phyloP scores from a whole-genome alignment of 2,797 vertebrate genomes.

The Eurystomus glaucurus region DNA sequence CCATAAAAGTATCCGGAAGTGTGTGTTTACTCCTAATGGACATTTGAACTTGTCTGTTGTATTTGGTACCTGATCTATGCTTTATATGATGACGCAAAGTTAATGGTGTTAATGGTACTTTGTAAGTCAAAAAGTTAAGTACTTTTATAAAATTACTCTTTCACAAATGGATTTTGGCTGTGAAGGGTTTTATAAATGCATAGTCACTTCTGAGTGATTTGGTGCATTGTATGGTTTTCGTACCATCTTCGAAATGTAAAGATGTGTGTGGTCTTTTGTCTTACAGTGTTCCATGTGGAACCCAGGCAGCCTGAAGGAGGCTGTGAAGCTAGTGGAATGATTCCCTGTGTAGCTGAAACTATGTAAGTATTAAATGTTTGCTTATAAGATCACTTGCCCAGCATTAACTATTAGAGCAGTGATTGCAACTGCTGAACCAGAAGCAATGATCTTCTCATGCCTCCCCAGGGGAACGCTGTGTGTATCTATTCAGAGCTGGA shows the following conservation, averaged over 20 bases:
- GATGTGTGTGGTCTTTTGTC: slow-evolving; percentile 30
- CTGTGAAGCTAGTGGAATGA: slow-evolving; percentile 51
- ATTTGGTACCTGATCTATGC: neutral
- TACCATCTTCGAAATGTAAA: neutral
- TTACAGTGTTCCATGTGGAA: slow-evolving; percentile 62
- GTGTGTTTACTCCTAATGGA: slow-evolving; percentile 10
- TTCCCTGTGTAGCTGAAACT: slow-evolving; percentile 1
- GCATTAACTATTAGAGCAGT: neutral
- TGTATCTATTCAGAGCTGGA: neutral
- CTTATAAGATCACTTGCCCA: neutral
- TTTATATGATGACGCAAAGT: neutral
- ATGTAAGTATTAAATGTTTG: slow-evolving; percentile 45
- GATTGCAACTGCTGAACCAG: neutral
- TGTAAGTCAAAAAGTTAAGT: neutral
- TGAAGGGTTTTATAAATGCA: neutral
- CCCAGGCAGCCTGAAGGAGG: slow-evolving; percentile 12
- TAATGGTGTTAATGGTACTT: neutral
- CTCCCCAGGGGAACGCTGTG: neutral
- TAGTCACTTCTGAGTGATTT: neutral
- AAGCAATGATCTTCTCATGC: neutral
- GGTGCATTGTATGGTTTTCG: neutral
- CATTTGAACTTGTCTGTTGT: neutral
- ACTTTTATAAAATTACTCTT: neutral
- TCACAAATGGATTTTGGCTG: neutral
- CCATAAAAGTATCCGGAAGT: neutral